These are phyloP conservation scores for Andrena fulva DNA, from an alignment of 2,888 invertebrate genomes.

Conservation along the genomic window DNA sequence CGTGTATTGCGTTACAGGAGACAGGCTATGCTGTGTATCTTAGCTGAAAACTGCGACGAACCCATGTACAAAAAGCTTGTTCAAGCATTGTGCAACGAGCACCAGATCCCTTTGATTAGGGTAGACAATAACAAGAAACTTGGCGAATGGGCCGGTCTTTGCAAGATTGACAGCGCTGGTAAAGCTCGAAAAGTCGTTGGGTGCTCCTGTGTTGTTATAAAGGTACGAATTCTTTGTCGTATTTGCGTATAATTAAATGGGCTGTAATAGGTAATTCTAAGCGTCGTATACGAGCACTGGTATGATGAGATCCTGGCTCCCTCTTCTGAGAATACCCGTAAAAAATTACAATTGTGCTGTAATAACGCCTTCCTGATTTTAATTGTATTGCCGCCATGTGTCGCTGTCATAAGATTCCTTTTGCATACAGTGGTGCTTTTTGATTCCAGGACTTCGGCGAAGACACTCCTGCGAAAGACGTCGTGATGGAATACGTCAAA, in stretches of 20 bases:
- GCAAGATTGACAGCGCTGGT: constrained; percentile 99
- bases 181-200: constrained; percentile 99
- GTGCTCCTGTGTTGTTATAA: constrained; percentile 98
- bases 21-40: constrained; percentile 97
- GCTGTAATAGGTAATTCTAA: too few species aligned
- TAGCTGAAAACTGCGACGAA: constrained; percentile 99
- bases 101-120: constrained; percentile 98
- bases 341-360: constrained; percentile 63
- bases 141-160: constrained; percentile 99
- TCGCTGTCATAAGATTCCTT: constrained; percentile 1
- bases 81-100: constrained; percentile 98
- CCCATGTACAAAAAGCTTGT: constrained; percentile 98
- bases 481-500: constrained; percentile 97
- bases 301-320: constrained; percentile 84
- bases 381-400: constrained; percentile 25
- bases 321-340: constrained; percentile 85
- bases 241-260: constrained; percentile 12
- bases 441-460: constrained; percentile 96
- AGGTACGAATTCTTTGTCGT: constrained; percentile 86
- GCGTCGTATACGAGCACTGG: constrained; percentile 14
- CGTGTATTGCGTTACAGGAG: constrained; percentile 88
- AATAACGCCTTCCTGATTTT: constrained; percentile 76
- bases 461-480: constrained; percentile 97
- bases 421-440: constrained; percentile 13
- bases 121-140: constrained; percentile 99